These are phyloP conservation scores for Setipinna tenuifilis DNA, from an alignment of 2,797 vertebrate genomes.

Conservation along the genomic window DNA sequence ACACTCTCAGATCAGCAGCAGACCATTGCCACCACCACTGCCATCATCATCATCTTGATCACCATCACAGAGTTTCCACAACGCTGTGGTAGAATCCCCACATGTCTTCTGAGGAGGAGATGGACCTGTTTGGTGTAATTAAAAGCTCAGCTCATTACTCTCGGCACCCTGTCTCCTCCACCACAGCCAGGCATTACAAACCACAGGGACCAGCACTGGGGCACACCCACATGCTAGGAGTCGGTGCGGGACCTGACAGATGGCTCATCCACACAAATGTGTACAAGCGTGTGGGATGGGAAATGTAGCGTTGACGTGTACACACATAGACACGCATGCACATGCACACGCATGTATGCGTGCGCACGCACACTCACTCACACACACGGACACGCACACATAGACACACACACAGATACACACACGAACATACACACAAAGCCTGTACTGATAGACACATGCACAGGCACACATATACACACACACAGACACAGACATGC, in stretches of 20 bases:
- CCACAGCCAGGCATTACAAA: not conserved
- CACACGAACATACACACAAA: not conserved
- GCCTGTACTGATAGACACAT: not conserved
- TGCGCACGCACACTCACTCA: not conserved
- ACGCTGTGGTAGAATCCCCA: not conserved
- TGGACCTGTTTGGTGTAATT: constrained; percentile 23
- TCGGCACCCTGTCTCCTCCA: not conserved
- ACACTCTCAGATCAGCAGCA: not conserved
- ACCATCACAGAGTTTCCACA: not conserved
- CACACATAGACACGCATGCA: no score
- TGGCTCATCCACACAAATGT: constrained; percentile 12
- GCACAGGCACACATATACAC: not conserved
- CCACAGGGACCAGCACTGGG: not conserved
- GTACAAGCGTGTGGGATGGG: no score
- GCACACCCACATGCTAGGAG: not conserved
- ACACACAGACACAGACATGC: constrained; percentile 5
- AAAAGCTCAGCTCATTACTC: constrained; percentile 31
- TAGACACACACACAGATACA: not conserved
- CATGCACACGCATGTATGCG: no score
- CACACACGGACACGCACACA: not conserved
- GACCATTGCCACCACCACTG: not conserved
- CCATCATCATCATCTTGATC: not conserved
- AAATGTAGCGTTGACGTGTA: no score
- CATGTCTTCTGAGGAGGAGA: not conserved
- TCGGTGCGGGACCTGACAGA: not conserved